A percentile compares a stretch with the other conserved stretches of the same genome.
Conservation (phyloP, 1,140 invertebrate species). For the Cylas formicarius region DNA sequence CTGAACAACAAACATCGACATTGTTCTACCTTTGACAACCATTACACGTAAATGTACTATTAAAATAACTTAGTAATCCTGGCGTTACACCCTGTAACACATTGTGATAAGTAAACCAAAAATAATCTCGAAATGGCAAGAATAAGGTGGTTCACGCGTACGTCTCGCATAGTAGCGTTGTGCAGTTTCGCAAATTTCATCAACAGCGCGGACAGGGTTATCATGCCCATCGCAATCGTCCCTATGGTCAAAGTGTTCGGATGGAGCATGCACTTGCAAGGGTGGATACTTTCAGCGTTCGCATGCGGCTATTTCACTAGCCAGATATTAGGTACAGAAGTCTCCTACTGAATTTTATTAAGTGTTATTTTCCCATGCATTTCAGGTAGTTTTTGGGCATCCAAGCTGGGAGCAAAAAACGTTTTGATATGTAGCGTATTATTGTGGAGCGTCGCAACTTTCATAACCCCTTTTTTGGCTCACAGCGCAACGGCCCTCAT, state of each 20-base stretch:
- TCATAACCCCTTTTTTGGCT: slow-evolving; percentile 63
- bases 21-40: too few species aligned
- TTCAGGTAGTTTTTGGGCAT: slow-evolving; percentile 64
- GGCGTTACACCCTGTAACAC: too few species aligned
- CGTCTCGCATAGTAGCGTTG: slow-evolving; percentile 56
- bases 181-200: slow-evolving; percentile 74
- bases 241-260: slow-evolving; percentile 68
- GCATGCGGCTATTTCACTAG: slow-evolving; percentile 74
- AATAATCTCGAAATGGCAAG: slow-evolving; percentile 40
- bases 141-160: slow-evolving; percentile 48
- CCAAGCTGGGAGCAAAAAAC: slow-evolving; percentile 63
- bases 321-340: slow-evolving; percentile 45
- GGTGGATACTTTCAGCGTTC: slow-evolving; percentile 74
- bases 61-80: too few species aligned
- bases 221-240: slow-evolving; percentile 76
- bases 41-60: too few species aligned
- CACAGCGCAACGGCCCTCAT: slow-evolving; percentile 58
- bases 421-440: slow-evolving; percentile 65
- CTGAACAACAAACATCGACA: too few species aligned
- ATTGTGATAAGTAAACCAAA: too few species aligned
- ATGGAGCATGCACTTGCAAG: slow-evolving; percentile 67
- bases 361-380: slow-evolving; percentile 46
- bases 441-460: slow-evolving; percentile 69
- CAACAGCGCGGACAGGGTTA: slow-evolving; percentile 70
- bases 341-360: slow-evolving; percentile 14